Conservation (phyloP, 2,888 invertebrate species). For the Tortricodes alternella region DNA sequence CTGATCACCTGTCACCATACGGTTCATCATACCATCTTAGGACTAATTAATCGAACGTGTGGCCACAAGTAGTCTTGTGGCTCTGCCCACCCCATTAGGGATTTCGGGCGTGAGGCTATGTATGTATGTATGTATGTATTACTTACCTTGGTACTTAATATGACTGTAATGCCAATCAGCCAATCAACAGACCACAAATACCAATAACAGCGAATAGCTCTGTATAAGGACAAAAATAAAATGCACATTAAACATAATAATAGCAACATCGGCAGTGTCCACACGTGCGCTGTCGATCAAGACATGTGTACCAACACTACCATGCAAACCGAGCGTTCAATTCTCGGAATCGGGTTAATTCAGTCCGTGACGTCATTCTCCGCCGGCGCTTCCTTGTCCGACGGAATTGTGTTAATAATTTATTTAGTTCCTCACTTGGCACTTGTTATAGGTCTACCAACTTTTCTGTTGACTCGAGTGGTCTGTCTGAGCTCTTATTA, state of each 20-base stretch:
- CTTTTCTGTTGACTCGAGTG: too few species aligned
- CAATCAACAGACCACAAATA: not conserved
- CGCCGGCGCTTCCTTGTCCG: conserved; percentile 58
- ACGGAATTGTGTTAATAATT: conserved; percentile 46
- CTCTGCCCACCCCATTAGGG: too few species aligned
- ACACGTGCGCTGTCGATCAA: conserved; percentile 66
- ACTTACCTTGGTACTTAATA: too few species aligned
- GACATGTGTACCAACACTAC: conserved; percentile 69
- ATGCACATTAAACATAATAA: conserved; percentile 28
- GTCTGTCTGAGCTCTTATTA: too few species aligned
- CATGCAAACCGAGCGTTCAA: conserved; percentile 53
- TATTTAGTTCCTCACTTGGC: conserved; percentile 24
- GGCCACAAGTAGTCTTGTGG: too few species aligned
- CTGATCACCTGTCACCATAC: too few species aligned
- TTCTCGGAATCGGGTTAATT: conserved; percentile 78
- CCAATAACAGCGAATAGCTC: not conserved
- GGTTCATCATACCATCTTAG: too few species aligned
- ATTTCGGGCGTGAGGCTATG: too few species aligned
- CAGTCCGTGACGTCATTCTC: conserved; percentile 68
- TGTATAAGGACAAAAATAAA: conserved; percentile 15
- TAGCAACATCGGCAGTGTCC: conserved; percentile 48
- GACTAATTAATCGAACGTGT: too few species aligned
- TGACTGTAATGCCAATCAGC: not conserved
- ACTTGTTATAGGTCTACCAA: too few species aligned
- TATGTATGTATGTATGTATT: too few species aligned